These are phyloP conservation scores for Stenotaenia linearis DNA, from an alignment of 2,888 invertebrate species.

Conservation along the genomic window DNA sequence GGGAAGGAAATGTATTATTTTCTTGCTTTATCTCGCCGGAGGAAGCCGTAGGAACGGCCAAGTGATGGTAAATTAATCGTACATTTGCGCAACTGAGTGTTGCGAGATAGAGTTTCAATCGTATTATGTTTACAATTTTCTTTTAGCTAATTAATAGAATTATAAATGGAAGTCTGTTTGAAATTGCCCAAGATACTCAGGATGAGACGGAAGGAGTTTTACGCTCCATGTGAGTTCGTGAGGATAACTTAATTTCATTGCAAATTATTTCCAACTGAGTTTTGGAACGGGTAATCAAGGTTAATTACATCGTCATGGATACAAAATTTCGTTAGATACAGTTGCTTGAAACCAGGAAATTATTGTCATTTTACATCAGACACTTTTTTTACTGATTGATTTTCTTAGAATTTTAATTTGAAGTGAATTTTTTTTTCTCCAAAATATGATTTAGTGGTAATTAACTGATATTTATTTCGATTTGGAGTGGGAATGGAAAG, in stretches of 20 bases:
- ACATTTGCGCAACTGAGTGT: no score
- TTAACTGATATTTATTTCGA: no score
- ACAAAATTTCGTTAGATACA: neutral
- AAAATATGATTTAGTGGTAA: no score
- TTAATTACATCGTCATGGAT: neutral
- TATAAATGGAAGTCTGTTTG: neutral
- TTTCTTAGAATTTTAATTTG: neutral
- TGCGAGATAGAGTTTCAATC: no score
- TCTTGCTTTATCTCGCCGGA: no score
- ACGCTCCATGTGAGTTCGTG: neutral
- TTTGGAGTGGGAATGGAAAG: no score
- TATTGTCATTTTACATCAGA: no score
- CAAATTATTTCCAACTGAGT: neutral
- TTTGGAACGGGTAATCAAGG: neutral
- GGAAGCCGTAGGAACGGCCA: no score
- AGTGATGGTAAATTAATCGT: no score
- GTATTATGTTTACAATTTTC: no score
- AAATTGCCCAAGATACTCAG: neutral
- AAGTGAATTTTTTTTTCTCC: neutral
- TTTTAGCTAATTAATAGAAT: neutral
- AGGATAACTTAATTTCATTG: neutral
- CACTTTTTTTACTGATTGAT: neutral
- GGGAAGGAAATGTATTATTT: no score
- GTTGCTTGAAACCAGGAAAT: neutral
- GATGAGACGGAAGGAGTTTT: neutral